Evolutionary conservation across 2,797 vertebrate species (phyloP).

Genomic region (Pagetopsis macropterus): DNA sequence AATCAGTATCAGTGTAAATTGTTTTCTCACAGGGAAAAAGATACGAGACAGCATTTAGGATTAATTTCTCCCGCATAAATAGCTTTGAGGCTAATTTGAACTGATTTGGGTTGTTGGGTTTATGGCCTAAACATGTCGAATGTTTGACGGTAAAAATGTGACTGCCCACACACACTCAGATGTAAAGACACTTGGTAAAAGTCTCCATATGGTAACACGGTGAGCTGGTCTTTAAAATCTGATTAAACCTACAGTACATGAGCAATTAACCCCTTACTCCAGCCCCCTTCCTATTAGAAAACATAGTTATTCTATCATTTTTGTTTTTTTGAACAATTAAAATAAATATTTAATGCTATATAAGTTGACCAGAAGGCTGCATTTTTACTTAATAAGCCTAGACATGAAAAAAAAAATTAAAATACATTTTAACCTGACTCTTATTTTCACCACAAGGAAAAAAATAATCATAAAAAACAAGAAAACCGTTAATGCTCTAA

Average conservation of each 20-base stretch:
- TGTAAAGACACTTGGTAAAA: conserved; percentile 50
- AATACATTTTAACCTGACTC: neutral
- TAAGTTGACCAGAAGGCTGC: neutral
- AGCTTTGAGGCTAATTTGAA: conserved; percentile 62
- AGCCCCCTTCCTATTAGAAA: neutral
- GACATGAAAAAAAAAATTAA: neutral
- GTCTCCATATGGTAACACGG: conserved; percentile 33
- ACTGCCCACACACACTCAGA: conserved; percentile 47
- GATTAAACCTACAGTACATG: conserved; percentile 28
- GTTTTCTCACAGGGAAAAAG: conserved; percentile 41
- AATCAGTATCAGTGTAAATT: conserved; percentile 41
- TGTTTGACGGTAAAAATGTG: conserved; percentile 49
- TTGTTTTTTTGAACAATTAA: conserved; percentile 12
- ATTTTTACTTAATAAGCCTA: neutral
- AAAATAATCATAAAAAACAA: conserved; percentile 33
- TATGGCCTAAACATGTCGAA: conserved; percentile 53
- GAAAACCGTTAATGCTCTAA: conserved; percentile 71
- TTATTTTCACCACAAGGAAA: conserved; percentile 8
- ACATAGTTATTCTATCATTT: neutral
- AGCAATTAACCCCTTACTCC: conserved; percentile 39
- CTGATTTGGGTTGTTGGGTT: conserved; percentile 62
- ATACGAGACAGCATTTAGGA: conserved; percentile 43
- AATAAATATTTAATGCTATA: conserved; percentile 17
- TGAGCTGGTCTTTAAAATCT: conserved; percentile 44
- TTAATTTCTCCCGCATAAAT: conserved; percentile 56